Base-by-base conservation (phyloP, 2,888 invertebrate genomes). In the Hydroisotoma schaefferi region DNA sequence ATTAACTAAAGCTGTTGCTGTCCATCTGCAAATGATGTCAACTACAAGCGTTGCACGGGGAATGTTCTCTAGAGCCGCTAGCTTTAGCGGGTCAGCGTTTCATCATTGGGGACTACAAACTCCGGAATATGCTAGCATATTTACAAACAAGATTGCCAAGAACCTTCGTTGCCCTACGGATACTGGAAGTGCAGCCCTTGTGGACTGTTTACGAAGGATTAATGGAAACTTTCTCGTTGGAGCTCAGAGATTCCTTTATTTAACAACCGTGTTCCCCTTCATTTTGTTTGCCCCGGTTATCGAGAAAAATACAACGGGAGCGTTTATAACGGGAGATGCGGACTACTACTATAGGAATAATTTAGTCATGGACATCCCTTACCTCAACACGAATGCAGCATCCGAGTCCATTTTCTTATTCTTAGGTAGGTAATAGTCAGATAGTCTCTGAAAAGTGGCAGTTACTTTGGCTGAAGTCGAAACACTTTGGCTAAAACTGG, bases 1-100 rank as follows among this genome's bases (percentile, higher is more conserved):
- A 27, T 56, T 43, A 3, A 55, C 65, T 46, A 58, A 59, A 0
- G 59, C 44, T 3, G 61, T 63, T 8, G 27, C 48, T n/a, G 61
- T 61, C 6, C 65, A 65, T 57, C 48, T 67, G 10, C 69, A 69
- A 28, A 65, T 69, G 67, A 8, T 62, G 10, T 55, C 53, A 29
- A 43, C 28, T n/a, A 40, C 40, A 40, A 40, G 40, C n/a, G 1
- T 37, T 4, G 61, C 63, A 1, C 52, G 22, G 27, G 61, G 57
- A 15, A 37, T 55, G 12, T 57, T 68, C 25, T 48, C 43, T n/a
- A 49, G 27, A 12, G 68, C 64, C 1, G 57, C 62, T 15, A 37
- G 56, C 2, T 53, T 66, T 27, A 61, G 61, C 46, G 61, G 60
- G 1, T 52, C 57, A 2, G 67, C 65, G 5, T 56, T 56, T 38